A percentile compares a stretch with the other conserved stretches of the same genome.
phyloP scores from a whole-genome alignment of 2,797 vertebrate species.

The Steatocranus sp. region DNA sequence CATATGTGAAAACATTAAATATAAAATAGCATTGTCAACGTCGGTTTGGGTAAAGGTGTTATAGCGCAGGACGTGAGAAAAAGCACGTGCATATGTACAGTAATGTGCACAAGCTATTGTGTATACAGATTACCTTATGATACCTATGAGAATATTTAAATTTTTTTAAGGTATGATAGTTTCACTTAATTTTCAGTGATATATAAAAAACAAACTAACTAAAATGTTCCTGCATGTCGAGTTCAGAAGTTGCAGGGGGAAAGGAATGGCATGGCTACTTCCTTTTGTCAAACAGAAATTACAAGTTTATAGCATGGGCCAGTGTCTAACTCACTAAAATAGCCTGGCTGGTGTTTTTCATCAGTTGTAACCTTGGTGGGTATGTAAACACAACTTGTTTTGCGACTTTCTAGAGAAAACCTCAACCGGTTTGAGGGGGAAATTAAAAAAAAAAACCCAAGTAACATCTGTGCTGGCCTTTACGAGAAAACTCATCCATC shows the following conservation, averaged over 20 bases:
- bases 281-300: background rate
- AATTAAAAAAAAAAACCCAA: slow-evolving; percentile 31
- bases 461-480: slow-evolving; percentile 72
- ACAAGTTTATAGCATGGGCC: background rate
- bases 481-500: slow-evolving; percentile 65
- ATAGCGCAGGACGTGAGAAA: background rate
- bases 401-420: slow-evolving; percentile 61
- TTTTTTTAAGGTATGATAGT: background rate
- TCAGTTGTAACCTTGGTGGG: slow-evolving; percentile 17
- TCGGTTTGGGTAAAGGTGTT: background rate
- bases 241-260: background rate
- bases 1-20: background rate
- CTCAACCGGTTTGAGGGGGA: slow-evolving; percentile 47
- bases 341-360: slow-evolving; percentile 11
- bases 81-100: background rate
- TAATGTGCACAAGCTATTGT: background rate
- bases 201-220: background rate
- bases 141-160: background rate
- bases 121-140: background rate
- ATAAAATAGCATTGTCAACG: background rate
- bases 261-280: background rate
- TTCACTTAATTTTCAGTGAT: background rate
- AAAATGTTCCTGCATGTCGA: background rate
- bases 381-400: slow-evolving; percentile 53
- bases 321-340: background rate